Evolutionary conservation across 2,113 vertebrate genomes (phyloP).

Genomic region (Balaenoptera acutorostrata): DNA sequence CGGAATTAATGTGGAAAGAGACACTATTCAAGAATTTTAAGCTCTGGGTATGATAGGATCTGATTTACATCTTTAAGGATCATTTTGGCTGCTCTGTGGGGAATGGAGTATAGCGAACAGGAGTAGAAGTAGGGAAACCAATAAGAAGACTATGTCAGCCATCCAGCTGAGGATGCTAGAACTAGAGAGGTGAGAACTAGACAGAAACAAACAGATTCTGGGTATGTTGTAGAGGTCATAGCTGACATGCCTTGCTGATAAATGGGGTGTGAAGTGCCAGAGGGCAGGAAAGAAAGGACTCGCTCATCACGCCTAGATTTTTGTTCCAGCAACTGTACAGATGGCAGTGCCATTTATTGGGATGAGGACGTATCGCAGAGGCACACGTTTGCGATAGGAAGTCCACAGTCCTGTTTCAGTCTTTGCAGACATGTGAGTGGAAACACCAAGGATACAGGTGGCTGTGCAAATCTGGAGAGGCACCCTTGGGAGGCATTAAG

Average conservation of each 20-base stretch:
- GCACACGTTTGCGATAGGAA: background rate
- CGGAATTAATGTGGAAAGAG: background rate
- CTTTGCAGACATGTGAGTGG: background rate
- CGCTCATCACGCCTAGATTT: background rate
- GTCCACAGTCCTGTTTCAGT: background rate
- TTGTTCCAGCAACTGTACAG: background rate
- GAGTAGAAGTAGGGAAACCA: background rate
- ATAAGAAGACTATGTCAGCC: background rate
- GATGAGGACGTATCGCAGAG: background rate
- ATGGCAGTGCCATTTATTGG: rapidly evolving
- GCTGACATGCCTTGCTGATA: background rate
- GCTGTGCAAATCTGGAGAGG: background rate
- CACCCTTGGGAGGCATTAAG: background rate
- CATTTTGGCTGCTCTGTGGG: background rate
- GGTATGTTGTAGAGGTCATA: background rate
- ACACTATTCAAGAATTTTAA: background rate
- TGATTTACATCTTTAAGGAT: background rate
- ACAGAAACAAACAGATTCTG: background rate
- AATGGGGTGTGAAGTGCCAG: background rate
- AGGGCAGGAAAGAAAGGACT: background rate
- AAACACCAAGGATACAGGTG: background rate
- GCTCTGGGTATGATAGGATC: background rate
- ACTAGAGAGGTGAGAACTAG: background rate
- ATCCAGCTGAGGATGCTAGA: too few relatives aligned
- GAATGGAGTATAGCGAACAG: background rate